Evolutionary conservation across 1,140 invertebrate species (phyloP).

Genomic region (Eriosoma lanigerum): DNA sequence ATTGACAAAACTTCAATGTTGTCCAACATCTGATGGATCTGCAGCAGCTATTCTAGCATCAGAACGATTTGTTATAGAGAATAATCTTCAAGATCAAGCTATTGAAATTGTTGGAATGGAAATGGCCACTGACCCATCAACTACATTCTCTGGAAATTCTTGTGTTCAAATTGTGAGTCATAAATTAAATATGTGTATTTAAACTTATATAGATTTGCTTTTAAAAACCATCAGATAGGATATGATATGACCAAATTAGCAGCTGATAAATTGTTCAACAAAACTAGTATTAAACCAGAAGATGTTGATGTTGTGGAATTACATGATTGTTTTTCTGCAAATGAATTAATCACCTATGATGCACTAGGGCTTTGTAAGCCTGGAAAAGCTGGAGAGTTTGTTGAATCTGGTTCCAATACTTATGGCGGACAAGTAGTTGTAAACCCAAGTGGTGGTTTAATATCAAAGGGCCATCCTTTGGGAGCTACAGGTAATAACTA

Average conservation of each 20-base stretch:
- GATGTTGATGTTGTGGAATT: conserved; percentile 96
- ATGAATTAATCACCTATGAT: conserved; percentile 97
- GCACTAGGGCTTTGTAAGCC: conserved; percentile 88
- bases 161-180: conserved; percentile 79
- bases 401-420: conserved; percentile 93
- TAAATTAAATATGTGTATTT: conserved; percentile 13
- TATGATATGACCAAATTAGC: conserved; percentile 94
- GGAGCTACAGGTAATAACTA: conserved; percentile 81
- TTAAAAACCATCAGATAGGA: conserved; percentile 68
- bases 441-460: conserved; percentile 96
- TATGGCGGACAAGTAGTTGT: conserved; percentile 97
- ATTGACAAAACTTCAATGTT: conserved; percentile 93
- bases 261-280: conserved; percentile 76
- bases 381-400: conserved; percentile 88
- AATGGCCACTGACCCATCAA: conserved; percentile 88
- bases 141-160: conserved; percentile 81
- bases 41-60: conserved; percentile 88
- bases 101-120: conserved; percentile 96
- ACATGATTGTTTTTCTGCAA: conserved; percentile 99
- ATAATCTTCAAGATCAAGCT: conserved; percentile 80
- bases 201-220: background rate
- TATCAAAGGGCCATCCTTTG: conserved; percentile 97
- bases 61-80: conserved; percentile 83
- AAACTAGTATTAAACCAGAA: conserved; percentile 72
- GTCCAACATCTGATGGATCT: conserved; percentile 94